Evolutionary conservation across 2,113 vertebrate genomes (phyloP), one percentile per base, ranked within the genome.

Genomic region (Seriola rivoliana): DNA sequence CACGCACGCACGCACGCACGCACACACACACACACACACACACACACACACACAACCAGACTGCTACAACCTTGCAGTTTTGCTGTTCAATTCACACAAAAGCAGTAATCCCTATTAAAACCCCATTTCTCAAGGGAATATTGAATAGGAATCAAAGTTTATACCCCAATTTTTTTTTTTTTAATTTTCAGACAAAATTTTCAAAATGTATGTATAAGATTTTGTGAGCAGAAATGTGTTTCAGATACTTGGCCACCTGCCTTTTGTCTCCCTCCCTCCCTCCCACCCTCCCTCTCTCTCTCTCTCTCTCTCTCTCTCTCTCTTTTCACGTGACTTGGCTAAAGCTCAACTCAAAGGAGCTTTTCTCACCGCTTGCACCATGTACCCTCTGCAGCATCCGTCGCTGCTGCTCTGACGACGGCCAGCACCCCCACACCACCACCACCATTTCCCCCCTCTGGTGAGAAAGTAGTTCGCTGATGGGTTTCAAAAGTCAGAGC

Each of bases 261-360:
- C 76, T 62, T 79, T 77, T 65, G 71, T 76, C 70, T 67, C 25
- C 74, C 34, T 71, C 80, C 32, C 54, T 32, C 42, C 55, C 57
- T 78, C 80, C 32, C 54, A 25, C 42, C 55, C 57, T 78, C 54
- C 21, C 80, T 72, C 71, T 29, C 25, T 59, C 46, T 46, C 65
- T 54, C 9, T 42, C 73, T 72, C 71, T 12, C 40, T 38, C 32
- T 55, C 71, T 54, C 6, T 23, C 63, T 9, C 76, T 63, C 84
- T 6, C n/a, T 77, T 71, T 83, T 89, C 91, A 91, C 88, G 84
- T 91, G 90, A 92, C 78, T 44, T 50, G 70, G 88, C 85, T 93
- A 72, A 90, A 85, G 87, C 85, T 88, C 36, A 38, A 79, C 88
- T 81, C 66, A 90, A 81, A 91, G 85, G 52, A 89, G 92, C 86